These are phyloP conservation scores for Coenobita brevimanus DNA, from an alignment of 1,140 invertebrate species.

Conservation along the genomic window DNA sequence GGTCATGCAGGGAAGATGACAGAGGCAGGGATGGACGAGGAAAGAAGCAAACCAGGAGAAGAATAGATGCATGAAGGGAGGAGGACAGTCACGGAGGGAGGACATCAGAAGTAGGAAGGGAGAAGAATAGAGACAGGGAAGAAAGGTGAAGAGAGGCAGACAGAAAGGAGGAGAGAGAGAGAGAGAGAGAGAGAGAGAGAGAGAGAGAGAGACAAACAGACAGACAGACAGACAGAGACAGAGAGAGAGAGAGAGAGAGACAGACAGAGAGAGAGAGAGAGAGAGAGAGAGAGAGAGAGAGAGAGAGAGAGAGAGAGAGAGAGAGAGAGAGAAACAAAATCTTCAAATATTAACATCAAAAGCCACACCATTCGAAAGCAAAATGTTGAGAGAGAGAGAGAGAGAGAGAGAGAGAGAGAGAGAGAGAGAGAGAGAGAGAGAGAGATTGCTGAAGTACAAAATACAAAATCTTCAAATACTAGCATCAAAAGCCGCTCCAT, in stretches of 20 bases:
- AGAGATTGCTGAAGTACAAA: no score
- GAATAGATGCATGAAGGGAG: neutral
- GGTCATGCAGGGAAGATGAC: no score
- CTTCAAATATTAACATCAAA: neutral
- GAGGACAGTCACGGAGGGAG: neutral
- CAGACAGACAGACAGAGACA: conserved; percentile 11
- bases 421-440: neutral
- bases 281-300: neutral
- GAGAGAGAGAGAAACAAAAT: conserved; percentile 1
- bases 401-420: neutral
- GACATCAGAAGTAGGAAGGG: neutral
- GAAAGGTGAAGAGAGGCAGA: conserved; percentile 17
- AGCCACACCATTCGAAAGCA: neutral
- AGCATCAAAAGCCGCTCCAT: no score
- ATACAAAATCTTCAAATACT: no score
- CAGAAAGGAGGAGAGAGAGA: conserved; percentile 20
- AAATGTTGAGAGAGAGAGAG: neutral
- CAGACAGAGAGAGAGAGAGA: neutral
- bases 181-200: conserved; percentile 19
- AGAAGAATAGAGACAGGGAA: conserved; percentile 21
- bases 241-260: neutral
- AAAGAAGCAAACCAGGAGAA: neutral
- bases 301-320: conserved; percentile 4
- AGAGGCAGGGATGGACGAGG: no score
- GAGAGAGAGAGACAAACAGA: conserved; percentile 26